phyloP scores from a whole-genome alignment of 2,113 vertebrate genomes.

The Lichenostomus cassidix region DNA sequence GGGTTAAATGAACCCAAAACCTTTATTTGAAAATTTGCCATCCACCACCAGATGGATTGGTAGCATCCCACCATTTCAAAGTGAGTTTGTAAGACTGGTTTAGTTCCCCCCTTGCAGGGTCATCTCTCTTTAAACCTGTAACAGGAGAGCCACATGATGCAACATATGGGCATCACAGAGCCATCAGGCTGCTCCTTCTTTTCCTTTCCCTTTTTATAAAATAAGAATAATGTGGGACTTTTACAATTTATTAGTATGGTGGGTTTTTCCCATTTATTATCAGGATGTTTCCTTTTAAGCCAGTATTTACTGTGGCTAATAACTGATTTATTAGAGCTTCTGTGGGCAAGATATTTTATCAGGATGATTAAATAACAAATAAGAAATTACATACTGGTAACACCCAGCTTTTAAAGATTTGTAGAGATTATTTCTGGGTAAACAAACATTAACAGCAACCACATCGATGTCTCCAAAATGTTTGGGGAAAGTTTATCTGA shows the following conservation, averaged over 20 bases:
- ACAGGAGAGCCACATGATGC: not conserved
- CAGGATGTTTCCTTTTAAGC: not conserved
- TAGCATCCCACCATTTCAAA: not conserved
- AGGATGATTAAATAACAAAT: constrained; percentile 51
- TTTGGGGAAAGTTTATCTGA: not conserved
- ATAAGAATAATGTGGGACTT: not conserved
- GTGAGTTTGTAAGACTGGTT: not conserved
- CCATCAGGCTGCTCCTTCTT: not conserved
- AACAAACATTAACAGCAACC: not conserved
- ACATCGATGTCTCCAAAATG: not conserved
- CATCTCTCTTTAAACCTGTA: not conserved
- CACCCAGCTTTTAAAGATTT: constrained; percentile 29
- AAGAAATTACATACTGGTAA: constrained; percentile 46
- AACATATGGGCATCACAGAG: not conserved
- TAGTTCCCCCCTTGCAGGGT: not conserved
- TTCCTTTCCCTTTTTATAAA: not conserved
- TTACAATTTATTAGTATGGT: not conserved
- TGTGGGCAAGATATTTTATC: constrained; percentile 22
- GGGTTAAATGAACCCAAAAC: not conserved
- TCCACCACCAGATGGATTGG: not conserved
- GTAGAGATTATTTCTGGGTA: not conserved
- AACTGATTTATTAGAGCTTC: constrained; percentile 15
- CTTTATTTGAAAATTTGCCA: not conserved
- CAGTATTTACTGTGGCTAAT: constrained; percentile 7
- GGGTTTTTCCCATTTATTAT: not conserved